Base-by-base conservation (phyloP, 1,140 invertebrate genomes). In the Theocolax elegans region DNA sequence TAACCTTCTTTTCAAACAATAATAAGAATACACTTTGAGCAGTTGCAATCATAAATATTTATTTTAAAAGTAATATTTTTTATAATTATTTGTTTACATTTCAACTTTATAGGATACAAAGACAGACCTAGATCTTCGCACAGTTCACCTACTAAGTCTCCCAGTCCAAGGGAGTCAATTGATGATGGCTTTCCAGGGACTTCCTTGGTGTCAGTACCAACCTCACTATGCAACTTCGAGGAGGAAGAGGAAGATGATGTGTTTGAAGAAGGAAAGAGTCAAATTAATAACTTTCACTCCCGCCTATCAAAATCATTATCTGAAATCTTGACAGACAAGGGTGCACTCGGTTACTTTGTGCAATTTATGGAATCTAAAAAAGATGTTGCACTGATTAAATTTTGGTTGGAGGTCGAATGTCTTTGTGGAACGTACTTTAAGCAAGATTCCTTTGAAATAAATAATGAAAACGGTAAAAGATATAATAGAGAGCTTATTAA, bases 321-420 rank as follows among this genome's bases (percentile, higher is more conserved):
- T 15, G 89, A 93, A 67, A 89, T 93, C 64, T 80, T 94, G 1
- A 80, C 85, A 19, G 92, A 94, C 75, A 90, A 91, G 75, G 87
- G 88, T 78, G 91, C 91, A n/a, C 79, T 93, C 8, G 87, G 89
- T 8, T 92, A 91, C 76, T 92, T 93, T 76, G 89, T 93, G 31
- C 91, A 93, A 72, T 94, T 88, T 79, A 87, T 94, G 86, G 91
- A 93, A 31, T 85, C 88, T 0, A 83, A 84, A 25, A 88, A 89
- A 70, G 85, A 81, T 2, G 77, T 89, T 15, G 73, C 85, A 2
- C 82, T 91, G 9, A 88, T 93, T 2, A 89, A 90, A 78, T 93
- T 92, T 80, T 94, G 90, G 89, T 77, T 93, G 64, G 92, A 93
- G 79, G 89, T 91, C 15, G 90, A 93, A 72, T 91, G 90, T 77